These are phyloP conservation scores for Pseudolycoriella hygida DNA, from an alignment of 2,888 invertebrate species.

Conservation along the genomic window DNA sequence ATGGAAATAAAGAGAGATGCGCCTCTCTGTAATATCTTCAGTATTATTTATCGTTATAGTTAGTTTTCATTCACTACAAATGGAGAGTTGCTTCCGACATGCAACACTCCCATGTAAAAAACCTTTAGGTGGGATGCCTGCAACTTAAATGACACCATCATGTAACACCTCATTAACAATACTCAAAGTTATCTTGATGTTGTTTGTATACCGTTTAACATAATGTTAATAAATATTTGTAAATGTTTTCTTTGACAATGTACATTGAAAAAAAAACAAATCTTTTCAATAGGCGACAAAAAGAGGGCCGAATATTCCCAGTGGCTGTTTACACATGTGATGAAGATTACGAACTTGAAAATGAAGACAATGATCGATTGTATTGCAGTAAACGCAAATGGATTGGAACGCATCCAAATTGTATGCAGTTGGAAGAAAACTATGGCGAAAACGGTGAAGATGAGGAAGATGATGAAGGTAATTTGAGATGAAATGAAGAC, in stretches of 20 bases:
- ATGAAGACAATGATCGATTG: slow-evolving; percentile 29
- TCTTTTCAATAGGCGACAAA: not conserved
- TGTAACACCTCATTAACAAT: not conserved
- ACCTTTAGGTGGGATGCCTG: too few species aligned
- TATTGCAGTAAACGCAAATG: slow-evolving; percentile 38
- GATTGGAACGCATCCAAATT: slow-evolving; percentile 37
- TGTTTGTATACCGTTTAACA: too few species aligned
- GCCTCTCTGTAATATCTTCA: too few species aligned
- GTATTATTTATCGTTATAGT: too few species aligned
- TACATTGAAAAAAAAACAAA: too few species aligned
- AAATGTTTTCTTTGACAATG: not conserved
- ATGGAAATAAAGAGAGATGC: too few species aligned
- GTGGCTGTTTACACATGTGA: slow-evolving; percentile 38
- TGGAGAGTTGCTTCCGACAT: too few species aligned
- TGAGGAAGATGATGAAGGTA: slow-evolving; percentile 3
- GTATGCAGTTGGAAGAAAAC: slow-evolving; percentile 16
- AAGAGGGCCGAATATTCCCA: slow-evolving; percentile 31
- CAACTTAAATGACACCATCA: too few species aligned
- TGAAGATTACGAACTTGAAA: slow-evolving; percentile 32
- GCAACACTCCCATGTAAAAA: too few species aligned
- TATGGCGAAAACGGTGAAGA: slow-evolving; percentile 1
- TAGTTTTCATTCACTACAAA: too few species aligned
- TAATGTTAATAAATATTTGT: too few species aligned
- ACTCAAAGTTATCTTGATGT: not conserved
- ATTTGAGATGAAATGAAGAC: not conserved